Base-by-base conservation (phyloP, 2,797 vertebrate genomes). In the Pseudochirops corinnae region DNA sequence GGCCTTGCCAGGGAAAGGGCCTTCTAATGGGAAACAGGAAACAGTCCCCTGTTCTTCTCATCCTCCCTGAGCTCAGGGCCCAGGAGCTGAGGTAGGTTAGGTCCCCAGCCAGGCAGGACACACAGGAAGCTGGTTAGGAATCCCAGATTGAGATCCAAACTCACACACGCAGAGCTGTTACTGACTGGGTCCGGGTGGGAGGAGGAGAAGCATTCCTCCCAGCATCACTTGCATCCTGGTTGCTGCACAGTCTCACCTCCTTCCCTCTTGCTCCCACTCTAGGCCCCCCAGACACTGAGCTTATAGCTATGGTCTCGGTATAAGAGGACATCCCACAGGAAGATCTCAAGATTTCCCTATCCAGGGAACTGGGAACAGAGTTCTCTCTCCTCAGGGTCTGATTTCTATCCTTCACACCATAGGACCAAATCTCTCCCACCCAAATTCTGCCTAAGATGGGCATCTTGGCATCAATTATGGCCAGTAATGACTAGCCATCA, bases 41-140 rank as follows among this genome's bases (percentile, higher is more conserved):
- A 93, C 55, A 29, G 52, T 93, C 90, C 82, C n/a, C 14, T 18
- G 16, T 4, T 74, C 5, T 74, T 74, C 62, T 74, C 10, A 62
- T 62, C 33, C 12, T 62, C 60, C 31, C 33, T n/a, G 62, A 67
- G 33, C 94, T 92, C 90, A 18, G 90, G 74, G 50, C 67, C 91
- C 93, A 93, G 93, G 62, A 90, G 50, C n/a, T 87, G 96, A 95
- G 96, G 93, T 9, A 55, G 97, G 97, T 97, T 97, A 98, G 57
- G 97, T 98, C 96, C 98, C 97, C 94, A 96, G 97, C 96, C 98
- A 97, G 97, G 97, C 97, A 93, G 96, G 97, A 94, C 97, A 97
- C 95, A 97, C 96, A 5, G 87, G 93, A 97, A 97, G 95, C 93
- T 62, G 92, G 97, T 98, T 98, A 98, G 96, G 94, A 93, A 94